phyloP scores from a whole-genome alignment of 53 echinoderm and acorn worm species.

The Echinarachnius parma region DNA sequence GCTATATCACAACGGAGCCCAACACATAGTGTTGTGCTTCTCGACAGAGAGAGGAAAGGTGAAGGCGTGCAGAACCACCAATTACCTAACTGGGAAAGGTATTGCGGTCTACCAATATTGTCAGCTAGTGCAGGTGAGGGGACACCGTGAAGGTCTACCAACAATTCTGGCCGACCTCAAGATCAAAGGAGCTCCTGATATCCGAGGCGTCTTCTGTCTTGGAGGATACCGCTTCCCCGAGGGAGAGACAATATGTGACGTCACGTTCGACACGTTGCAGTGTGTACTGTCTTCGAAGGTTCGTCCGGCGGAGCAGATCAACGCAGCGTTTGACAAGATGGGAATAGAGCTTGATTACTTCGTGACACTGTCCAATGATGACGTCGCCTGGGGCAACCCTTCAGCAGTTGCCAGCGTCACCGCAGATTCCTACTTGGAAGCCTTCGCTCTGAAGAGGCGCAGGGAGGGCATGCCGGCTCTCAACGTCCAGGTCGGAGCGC shows the following conservation, averaged over 20 bases:
- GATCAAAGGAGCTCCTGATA: conserved; percentile 22
- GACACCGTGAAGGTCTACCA: conserved; percentile 24
- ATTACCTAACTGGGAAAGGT: conserved; percentile 50
- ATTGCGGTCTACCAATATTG: conserved; percentile 51
- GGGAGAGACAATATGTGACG: conserved; percentile 35
- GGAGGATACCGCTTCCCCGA: conserved; percentile 54
- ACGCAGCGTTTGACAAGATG: conserved; percentile 52
- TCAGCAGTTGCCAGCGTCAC: conserved; percentile 65
- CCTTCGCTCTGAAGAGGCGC: conserved; percentile 53
- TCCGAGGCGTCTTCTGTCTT: conserved; percentile 62
- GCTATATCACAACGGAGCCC: conserved; percentile 71
- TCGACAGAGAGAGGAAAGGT: conserved; percentile 30
- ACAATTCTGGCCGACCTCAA: conserved; percentile 28
- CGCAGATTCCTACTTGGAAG: conserved; percentile 56
- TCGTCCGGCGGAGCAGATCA: conserved; percentile 30
- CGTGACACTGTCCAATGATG: conserved; percentile 62
- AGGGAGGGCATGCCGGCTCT: conserved; percentile 57
- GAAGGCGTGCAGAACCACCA: conserved; percentile 47
- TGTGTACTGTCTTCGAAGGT: conserved; percentile 48
- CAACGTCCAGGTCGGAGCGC: conserved; percentile 67
- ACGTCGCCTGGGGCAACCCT: conserved; percentile 60
- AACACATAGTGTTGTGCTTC: conserved; percentile 69
- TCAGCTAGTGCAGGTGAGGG: conserved; percentile 36
- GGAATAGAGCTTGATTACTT: conserved; percentile 66
- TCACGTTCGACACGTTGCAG: conserved; percentile 36